phyloP scores from a whole-genome alignment of 2,888 invertebrate genomes.

The Acanthococcus lagerstroemiae region DNA sequence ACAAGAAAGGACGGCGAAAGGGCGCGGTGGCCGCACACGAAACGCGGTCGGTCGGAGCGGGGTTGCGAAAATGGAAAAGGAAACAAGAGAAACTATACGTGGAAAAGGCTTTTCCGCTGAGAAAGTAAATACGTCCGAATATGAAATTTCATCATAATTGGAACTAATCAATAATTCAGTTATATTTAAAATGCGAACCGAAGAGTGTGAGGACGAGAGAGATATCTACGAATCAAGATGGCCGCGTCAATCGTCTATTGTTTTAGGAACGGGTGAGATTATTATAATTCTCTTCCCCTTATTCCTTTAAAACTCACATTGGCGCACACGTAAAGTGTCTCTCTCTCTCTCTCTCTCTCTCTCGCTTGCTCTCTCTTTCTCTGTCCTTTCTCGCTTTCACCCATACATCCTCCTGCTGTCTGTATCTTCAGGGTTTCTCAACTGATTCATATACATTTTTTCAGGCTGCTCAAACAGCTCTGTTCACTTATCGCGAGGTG shows the following conservation, averaged over 20 bases:
- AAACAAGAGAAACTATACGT: not conserved
- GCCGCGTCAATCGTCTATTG: conserved; percentile 36
- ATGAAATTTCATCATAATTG: conserved; percentile 31
- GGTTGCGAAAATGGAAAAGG: not conserved
- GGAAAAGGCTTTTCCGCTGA: conserved; percentile 16
- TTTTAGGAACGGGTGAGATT: conserved; percentile 33
- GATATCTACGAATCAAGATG: conserved; percentile 35
- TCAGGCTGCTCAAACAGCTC: no score
- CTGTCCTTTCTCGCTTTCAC: conserved; percentile 12
- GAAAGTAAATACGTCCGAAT: conserved; percentile 30
- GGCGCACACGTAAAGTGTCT: conserved; percentile 25
- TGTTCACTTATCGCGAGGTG: no score
- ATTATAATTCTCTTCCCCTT: conserved; percentile 31
- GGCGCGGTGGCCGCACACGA: conserved; percentile 32
- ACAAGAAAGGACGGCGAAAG: conserved; percentile 34
- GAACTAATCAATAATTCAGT: conserved; percentile 35
- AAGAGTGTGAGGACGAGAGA: conserved; percentile 29
- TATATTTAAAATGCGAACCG: conserved; percentile 33
- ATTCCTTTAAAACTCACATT: conserved; percentile 33
- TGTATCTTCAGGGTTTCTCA: conserved; percentile 29
- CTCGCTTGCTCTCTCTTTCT: no score
- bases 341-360: no score
- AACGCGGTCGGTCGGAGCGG: conserved; percentile 32
- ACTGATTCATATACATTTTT: not conserved
- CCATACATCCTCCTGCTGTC: conserved; percentile 18